Evolutionary conservation across 2,113 vertebrate genomes (phyloP), one percentile per base, ranked within the genome.

Genomic region (Bufo gargarizans): DNA sequence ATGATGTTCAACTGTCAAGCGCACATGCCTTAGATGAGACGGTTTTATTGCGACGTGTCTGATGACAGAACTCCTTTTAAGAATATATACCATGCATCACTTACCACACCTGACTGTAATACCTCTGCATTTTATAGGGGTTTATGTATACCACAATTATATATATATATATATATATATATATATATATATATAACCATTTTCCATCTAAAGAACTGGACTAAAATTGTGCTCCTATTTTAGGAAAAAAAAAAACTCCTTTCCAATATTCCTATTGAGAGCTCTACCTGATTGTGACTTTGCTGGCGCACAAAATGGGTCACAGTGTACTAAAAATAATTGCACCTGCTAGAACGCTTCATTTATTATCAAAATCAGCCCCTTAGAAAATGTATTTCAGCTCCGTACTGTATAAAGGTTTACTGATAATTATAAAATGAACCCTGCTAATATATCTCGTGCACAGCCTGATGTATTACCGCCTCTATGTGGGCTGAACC

Each of bases 311-410:
- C 8, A 2, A 84, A 84, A 55, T 84, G 58, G 63, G 63, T 84
- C 63, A 55, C 82, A 33, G 14, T 50, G 49, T 84, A 22, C 82
- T 84, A 84, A 84, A 84, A 84, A 84, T 84, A 84, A 84, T 33
- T 67, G n/a, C 55, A 49, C 63, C 65, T 71, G 17, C 49, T 55
- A 55, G 20, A n/a, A 14, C 20, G 22, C 58, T 17, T 45, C 17
- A 45, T 81, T 71, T 71, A 50, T 71, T 84, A 61, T 19, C 22
- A 22, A 71, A 69, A 50, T 11, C 65, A 13, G 61, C 20, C 12
- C 65, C 9, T 77, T 63, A 49, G 67, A 85, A 49, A 77, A 85
- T 86, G 14, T 47, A 53, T 58, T 50, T 43, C 7, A 76, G 67
- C 14, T 49, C 76, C 9, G 19, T 63, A 19, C 20, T 43, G 47